These are phyloP conservation scores for Ondatra zibethicus DNA, from an alignment of 2,113 vertebrate genomes.

Conservation along the genomic window DNA sequence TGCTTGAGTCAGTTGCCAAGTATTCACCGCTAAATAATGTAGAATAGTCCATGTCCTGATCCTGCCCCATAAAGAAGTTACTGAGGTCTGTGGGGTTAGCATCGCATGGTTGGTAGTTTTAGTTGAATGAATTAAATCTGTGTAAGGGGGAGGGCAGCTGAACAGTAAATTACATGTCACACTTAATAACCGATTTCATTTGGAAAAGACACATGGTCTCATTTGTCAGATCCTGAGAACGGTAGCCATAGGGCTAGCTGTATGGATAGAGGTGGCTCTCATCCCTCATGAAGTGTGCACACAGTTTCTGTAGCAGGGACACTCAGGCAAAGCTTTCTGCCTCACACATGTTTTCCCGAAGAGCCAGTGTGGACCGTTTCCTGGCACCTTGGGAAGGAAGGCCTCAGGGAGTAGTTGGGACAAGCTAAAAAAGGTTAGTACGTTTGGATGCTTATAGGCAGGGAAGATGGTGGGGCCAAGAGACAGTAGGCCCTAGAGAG, in stretches of 20 bases:
- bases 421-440: not conserved
- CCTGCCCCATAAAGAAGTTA: rapidly evolving
- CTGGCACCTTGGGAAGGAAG: not conserved
- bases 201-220: no score
- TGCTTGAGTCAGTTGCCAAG: no score
- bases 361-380: not conserved
- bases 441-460: rapidly evolving
- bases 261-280: no score
- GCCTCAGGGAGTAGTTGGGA: not conserved
- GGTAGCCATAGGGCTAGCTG: not conserved
- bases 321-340: rapidly evolving
- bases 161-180: not conserved
- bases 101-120: rapidly evolving
- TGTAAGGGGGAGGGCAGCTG: rapidly evolving
- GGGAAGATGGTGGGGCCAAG: not conserved
- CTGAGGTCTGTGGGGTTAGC: not conserved
- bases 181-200: no score
- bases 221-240: rapidly evolving
- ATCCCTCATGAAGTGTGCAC: rapidly evolving
- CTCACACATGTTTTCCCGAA: rapidly evolving
- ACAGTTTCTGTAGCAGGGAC: not conserved
- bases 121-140: not conserved
- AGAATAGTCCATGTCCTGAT: not conserved
- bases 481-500: not conserved
- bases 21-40: not conserved